Conservation (phyloP, 2,113 vertebrate species). For the Vireo altiloquus region DNA sequence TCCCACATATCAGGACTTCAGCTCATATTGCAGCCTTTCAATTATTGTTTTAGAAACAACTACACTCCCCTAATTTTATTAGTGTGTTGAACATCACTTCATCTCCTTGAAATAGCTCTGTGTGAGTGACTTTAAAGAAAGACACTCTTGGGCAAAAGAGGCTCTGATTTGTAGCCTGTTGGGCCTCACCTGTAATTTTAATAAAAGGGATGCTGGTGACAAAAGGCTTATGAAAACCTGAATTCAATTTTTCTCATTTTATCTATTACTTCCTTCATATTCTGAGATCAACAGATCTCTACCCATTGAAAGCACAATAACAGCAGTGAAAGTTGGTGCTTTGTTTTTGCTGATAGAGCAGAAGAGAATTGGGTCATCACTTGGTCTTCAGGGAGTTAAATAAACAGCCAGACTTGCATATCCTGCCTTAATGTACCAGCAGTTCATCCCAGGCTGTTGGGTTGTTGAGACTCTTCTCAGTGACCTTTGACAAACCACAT, state of each 20-base stretch:
- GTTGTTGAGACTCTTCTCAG: not conserved
- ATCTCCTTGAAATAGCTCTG: not conserved
- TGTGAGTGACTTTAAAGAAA: not conserved
- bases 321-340: not conserved
- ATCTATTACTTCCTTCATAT: not conserved
- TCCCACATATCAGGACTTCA: not conserved
- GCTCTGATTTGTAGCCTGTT: not conserved
- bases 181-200: not conserved
- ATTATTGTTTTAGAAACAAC: not conserved
- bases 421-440: not conserved
- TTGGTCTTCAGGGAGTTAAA: slow-evolving; percentile 12
- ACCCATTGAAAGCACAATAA: not conserved
- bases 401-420: not conserved
- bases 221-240: not conserved
- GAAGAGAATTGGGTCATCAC: not conserved
- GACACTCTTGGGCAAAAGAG: not conserved
- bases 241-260: not conserved
- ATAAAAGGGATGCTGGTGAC: not conserved
- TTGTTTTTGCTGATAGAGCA: not conserved
- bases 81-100: not conserved
- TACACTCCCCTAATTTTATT: not conserved
- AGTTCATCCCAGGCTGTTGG: not conserved
- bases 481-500: slow-evolving; percentile 12
- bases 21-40: not conserved
- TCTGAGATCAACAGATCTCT: not conserved